Evolutionary conservation across 2,113 vertebrate species (phyloP), one percentile per base, ranked within the genome.

Genomic region (Hippocampus barbouri): DNA sequence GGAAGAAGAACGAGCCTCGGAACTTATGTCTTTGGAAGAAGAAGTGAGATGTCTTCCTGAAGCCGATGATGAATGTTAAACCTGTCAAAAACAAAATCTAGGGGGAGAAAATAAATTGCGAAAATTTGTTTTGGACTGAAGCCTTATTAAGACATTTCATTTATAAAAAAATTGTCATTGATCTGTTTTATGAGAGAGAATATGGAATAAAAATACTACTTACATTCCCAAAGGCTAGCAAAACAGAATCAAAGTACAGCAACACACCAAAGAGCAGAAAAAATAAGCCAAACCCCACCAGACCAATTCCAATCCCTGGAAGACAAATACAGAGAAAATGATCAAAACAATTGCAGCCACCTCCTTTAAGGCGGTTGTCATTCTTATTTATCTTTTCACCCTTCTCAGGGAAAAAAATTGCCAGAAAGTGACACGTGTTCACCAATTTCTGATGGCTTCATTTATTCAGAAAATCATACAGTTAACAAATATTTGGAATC

Each of bases 141-240:
- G 10, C 56, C 54, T 5, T 23, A 51, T 51, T 7, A 51, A 6
- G 5, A 51, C 16, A 18, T 51, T 20, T 6, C 5, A 53, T 2
- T 53, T 18, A 21, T 21, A 1, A 38, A 56, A 38, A 6, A 56
- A 3, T 9, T n/a, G n/a, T 23, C n/a, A n/a, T 5, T 12, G 12
- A 59, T 34, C 12, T 20, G 6, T 18, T 18, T 18, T 5, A 30
- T 18, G 8, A 34, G 23, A 34, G 27, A 34, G 34, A 30, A 6
- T 8, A 8, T 61, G 1, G 16, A 61, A 18, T 34, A 16, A 34
- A 38, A 61, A 66, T 1, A 16, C 23, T n/a, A 95, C 96, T 97
- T 89, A 98, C 96, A 0, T 98, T 97, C 85, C 96, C 96, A 8
- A 97, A 96, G 38, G 93, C 96, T 89, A 98, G 71, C 71, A 98